A percentile compares a stretch with the other conserved stretches of the same genome.
Conservation (phyloP, 2,888 invertebrate genomes). For the Lasioglossum malachurum region DNA sequence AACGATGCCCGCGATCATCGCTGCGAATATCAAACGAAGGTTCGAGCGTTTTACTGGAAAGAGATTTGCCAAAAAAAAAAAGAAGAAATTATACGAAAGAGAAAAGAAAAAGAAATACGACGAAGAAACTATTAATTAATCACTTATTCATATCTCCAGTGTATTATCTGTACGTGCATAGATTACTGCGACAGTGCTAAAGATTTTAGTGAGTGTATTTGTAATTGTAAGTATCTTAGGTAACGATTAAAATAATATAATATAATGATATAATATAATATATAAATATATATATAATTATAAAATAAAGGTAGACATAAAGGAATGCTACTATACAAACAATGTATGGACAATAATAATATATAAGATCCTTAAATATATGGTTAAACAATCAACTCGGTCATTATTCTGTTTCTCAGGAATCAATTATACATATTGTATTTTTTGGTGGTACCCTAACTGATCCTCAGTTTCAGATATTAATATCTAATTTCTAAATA, state of each 20-base stretch:
- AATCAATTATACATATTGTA: not conserved
- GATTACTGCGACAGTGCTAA: slow-evolving; percentile 72
- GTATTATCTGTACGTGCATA: slow-evolving; percentile 74
- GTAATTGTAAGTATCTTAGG: slow-evolving; percentile 77
- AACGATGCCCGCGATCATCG: slow-evolving; percentile 47
- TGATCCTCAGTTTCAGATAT: not conserved
- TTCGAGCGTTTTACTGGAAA: slow-evolving; percentile 35
- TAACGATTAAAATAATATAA: slow-evolving; percentile 75
- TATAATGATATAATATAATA: slow-evolving; percentile 73
- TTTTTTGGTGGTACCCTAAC: not conserved
- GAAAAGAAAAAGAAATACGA: slow-evolving; percentile 22
- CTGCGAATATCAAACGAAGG: slow-evolving; percentile 44
- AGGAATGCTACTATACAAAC: slow-evolving; percentile 79
- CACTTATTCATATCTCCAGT: slow-evolving; percentile 65
- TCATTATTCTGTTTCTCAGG: slow-evolving; percentile 39
- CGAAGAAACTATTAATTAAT: slow-evolving; percentile 46
- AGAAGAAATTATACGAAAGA: not conserved
- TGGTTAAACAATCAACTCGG: slow-evolving; percentile 67
- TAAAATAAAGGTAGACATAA: slow-evolving; percentile 71
- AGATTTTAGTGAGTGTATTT: slow-evolving; percentile 74
- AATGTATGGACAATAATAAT: slow-evolving; percentile 84
- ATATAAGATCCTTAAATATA: slow-evolving; percentile 82
- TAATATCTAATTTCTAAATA: not conserved
- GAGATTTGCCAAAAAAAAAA: slow-evolving; percentile 54
- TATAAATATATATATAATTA: slow-evolving; percentile 67